Evolutionary conservation across 2,113 vertebrate genomes (phyloP).

Genomic region (Chroicocephalus ridibundus): DNA sequence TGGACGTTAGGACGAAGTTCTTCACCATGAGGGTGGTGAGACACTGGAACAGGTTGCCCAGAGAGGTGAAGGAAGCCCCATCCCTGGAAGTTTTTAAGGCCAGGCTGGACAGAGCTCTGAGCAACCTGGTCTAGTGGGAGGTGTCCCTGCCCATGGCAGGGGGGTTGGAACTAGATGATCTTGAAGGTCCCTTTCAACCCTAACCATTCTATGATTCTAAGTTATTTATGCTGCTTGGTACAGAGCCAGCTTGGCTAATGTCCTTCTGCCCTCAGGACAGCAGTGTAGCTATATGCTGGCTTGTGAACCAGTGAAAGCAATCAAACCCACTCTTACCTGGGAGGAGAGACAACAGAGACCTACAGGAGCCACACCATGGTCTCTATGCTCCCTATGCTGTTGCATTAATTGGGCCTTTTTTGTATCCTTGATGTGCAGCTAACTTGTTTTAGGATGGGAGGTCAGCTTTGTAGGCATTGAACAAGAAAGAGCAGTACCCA

Average conservation of each 20-base stretch:
- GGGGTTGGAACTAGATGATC: no score
- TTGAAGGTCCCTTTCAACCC: no score
- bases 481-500: background rate
- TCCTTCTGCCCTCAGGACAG: background rate
- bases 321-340: background rate
- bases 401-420: background rate
- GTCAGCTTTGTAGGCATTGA: background rate
- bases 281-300: background rate
- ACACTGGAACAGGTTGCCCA: no score
- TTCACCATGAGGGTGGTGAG: no score
- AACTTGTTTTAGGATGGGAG: background rate
- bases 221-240: background rate
- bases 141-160: no score
- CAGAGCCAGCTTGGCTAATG: background rate
- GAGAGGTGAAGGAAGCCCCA: no score
- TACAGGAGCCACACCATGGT: accelerated
- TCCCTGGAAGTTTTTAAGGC: no score
- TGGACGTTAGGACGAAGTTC: no score
- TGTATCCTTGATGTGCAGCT: background rate
- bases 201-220: no score
- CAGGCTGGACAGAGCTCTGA: no score
- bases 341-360: background rate
- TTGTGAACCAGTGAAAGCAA: background rate
- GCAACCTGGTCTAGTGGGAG: no score
- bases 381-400: background rate